phyloP scores from a whole-genome alignment of 2,113 vertebrate genomes.

The Rostratula benghalensis region DNA sequence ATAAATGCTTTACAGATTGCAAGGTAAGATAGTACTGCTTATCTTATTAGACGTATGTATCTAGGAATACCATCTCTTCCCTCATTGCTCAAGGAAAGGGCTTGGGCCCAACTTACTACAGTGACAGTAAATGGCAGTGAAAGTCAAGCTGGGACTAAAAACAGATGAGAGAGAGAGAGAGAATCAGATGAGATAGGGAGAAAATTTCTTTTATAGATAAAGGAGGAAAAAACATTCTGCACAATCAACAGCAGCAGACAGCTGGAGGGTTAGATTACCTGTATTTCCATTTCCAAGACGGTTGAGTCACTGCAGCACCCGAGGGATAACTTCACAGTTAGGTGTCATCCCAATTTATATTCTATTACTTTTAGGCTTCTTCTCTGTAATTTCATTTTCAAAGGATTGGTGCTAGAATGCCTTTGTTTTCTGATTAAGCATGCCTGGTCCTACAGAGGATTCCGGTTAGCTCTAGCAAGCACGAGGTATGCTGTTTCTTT shows the following conservation, averaged over 20 bases:
- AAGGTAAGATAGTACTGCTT: background rate
- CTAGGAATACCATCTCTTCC: background rate
- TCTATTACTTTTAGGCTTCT: background rate
- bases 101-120: background rate
- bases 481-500: conserved; percentile 32
- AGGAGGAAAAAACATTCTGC: background rate
- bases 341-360: background rate
- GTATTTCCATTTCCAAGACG: background rate
- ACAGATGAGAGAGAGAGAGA: background rate
- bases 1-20: background rate
- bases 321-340: background rate
- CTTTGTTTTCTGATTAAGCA: background rate
- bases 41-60: background rate
- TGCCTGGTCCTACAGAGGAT: background rate
- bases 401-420: background rate
- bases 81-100: background rate
- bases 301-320: background rate
- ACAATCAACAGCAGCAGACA: background rate
- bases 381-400: background rate
- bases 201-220: background rate
- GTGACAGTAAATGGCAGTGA: background rate
- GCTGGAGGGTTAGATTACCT: background rate
- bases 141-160: background rate
- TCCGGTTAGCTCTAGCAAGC: conserved; percentile 26
- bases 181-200: background rate